Percentiles rank a stretch among this genome's conserved stretches.
Evolutionary conservation across 2,888 invertebrate genomes (phyloP).

Genomic region (Caenorhabditis sinica): DNA sequence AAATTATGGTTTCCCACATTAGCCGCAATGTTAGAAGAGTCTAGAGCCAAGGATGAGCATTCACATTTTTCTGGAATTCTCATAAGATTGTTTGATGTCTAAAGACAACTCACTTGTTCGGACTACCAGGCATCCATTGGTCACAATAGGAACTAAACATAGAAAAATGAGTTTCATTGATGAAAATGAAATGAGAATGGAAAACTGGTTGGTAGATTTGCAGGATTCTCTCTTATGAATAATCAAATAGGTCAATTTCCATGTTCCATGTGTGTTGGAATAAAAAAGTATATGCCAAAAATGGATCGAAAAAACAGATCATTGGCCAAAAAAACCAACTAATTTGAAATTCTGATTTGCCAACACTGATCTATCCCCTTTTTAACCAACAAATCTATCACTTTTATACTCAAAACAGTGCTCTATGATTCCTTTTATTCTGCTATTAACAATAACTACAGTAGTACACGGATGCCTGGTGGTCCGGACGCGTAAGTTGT

Average conservation of each 20-base stretch:
- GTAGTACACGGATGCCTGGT: slow-evolving; percentile 9
- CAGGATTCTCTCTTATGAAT: too few relatives aligned
- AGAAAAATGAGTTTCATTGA: neutral
- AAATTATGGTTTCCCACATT: neutral
- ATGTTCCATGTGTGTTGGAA: too few relatives aligned
- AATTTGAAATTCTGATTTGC: too few relatives aligned
- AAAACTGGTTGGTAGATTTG: too few relatives aligned
- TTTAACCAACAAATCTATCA: too few relatives aligned
- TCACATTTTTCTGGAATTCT: neutral
- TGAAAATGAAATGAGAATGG: neutral
- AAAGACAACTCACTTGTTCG: neutral
- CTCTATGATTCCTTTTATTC: neutral
- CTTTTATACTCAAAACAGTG: neutral
- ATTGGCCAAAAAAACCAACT: too few relatives aligned
- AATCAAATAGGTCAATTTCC: too few relatives aligned
- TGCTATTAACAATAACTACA: neutral
- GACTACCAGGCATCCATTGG: slow-evolving; percentile 1
- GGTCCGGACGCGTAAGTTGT: neutral
- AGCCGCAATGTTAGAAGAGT: neutral
- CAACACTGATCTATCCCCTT: too few relatives aligned
- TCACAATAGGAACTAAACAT: neutral
- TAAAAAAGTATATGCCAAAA: too few relatives aligned
- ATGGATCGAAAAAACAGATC: too few relatives aligned
- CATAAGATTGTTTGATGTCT: neutral
- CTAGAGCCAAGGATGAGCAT: neutral